Conservation (phyloP, 2,888 invertebrate species). For the Catonia carolina region DNA sequence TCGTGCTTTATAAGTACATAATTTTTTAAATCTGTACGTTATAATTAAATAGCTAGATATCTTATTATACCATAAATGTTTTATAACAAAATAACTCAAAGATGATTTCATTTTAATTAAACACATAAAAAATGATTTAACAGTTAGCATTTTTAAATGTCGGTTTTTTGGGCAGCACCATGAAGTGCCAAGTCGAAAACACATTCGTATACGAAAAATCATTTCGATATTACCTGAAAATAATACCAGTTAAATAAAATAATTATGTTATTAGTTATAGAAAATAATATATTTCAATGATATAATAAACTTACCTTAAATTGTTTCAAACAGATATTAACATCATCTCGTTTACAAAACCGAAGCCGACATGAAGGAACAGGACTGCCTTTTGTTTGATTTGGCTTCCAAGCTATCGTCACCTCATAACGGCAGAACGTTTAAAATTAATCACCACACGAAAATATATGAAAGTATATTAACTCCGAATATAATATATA, state of each 20-base stretch:
- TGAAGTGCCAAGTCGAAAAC: too few species aligned
- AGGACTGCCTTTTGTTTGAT: slow-evolving; percentile 33
- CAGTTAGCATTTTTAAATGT: slow-evolving; percentile 21
- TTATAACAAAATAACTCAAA: too few species aligned
- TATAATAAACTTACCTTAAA: slow-evolving; percentile 7
- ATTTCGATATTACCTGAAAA: too few species aligned
- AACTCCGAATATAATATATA: neutral
- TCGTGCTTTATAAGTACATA: too few species aligned
- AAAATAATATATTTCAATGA: neutral
- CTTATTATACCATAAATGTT: too few species aligned
- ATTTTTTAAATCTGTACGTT: too few species aligned
- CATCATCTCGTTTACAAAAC: slow-evolving; percentile 24
- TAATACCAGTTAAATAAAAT: too few species aligned
- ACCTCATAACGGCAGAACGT: slow-evolving; percentile 27
- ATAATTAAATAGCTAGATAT: too few species aligned
- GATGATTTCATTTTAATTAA: too few species aligned
- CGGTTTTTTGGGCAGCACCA: slow-evolving; percentile 12
- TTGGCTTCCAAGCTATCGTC: slow-evolving; percentile 32
- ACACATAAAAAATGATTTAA: too few species aligned
- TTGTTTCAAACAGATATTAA: slow-evolving; percentile 10
- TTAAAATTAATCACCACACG: neutral
- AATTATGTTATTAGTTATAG: neutral
- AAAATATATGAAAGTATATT: too few species aligned
- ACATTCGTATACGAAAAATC: too few species aligned
- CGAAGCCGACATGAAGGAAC: slow-evolving; percentile 25